Conservation (phyloP, 1,140 invertebrate species). For the Saccostrea cuccullata region DNA sequence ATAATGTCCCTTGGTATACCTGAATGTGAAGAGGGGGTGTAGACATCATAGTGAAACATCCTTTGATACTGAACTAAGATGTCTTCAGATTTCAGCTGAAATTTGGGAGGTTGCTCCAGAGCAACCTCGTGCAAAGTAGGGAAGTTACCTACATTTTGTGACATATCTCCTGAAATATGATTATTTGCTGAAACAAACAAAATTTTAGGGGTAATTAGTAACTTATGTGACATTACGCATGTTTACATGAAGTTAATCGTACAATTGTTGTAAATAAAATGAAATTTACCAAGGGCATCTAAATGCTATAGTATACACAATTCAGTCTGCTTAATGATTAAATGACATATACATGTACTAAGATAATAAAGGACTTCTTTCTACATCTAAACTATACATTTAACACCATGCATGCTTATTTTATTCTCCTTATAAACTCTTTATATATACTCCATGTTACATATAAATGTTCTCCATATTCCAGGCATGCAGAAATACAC, state of each 20-base stretch:
- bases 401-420: not conserved
- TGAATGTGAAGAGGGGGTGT: conserved; percentile 22
- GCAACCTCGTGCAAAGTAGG: not conserved
- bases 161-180: not conserved
- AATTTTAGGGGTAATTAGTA: not conserved
- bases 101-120: conserved; percentile 1
- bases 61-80: conserved; percentile 35
- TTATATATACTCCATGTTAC: no score
- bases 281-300: no score
- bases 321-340: no score
- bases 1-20: not conserved
- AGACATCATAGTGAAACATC: conserved; percentile 38
- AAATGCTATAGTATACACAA: no score
- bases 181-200: not conserved
- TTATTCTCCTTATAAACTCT: not conserved
- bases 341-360: no score
- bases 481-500: conserved; percentile 4
- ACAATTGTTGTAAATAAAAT: no score
- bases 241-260: no score
- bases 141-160: not conserved
- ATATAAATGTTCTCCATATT: not conserved
- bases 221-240: no score
- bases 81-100: conserved; percentile 27
- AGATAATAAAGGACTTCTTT: no score
- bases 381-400: no score